Conservation (phyloP, 2,888 invertebrate species). For the Gisinianus flammeolus region DNA sequence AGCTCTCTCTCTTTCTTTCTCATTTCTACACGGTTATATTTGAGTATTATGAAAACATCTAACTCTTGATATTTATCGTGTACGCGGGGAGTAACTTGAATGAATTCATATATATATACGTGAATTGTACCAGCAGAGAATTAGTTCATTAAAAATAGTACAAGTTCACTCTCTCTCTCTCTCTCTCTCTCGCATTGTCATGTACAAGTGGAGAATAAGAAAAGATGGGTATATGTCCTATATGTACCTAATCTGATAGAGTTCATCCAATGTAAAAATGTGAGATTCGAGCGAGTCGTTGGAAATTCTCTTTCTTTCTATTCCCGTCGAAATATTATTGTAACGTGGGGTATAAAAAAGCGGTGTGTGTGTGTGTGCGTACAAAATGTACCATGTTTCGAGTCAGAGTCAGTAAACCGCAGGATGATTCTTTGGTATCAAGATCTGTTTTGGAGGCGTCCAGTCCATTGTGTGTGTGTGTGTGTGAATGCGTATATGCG, state of each 20-base stretch:
- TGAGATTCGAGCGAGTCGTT: background rate
- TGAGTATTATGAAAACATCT: too few relatives aligned
- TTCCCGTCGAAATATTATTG: background rate
- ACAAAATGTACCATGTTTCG: background rate
- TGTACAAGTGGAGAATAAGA: too few relatives aligned
- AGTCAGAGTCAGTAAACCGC: background rate
- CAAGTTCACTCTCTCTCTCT: too few relatives aligned
- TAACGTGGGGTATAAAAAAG: background rate
- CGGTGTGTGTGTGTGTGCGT: background rate
- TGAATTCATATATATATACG: background rate
- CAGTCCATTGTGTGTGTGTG: conserved; percentile 4
- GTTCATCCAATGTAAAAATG: background rate
- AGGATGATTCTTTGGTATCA: background rate
- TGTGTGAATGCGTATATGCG: background rate
- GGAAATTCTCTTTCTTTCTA: background rate
- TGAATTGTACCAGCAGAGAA: background rate
- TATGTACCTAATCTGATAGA: background rate
- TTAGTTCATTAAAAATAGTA: too few relatives aligned
- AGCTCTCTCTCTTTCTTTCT: background rate
- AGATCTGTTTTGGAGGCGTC: background rate
- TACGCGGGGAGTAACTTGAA: background rate
- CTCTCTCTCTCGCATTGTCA: too few relatives aligned
- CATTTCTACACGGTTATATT: background rate
- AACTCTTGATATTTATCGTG: too few relatives aligned
- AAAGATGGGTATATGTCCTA: too few relatives aligned